Conservation (phyloP, 2,888 invertebrate species). For the Trypoxylon attenuatum region DNA sequence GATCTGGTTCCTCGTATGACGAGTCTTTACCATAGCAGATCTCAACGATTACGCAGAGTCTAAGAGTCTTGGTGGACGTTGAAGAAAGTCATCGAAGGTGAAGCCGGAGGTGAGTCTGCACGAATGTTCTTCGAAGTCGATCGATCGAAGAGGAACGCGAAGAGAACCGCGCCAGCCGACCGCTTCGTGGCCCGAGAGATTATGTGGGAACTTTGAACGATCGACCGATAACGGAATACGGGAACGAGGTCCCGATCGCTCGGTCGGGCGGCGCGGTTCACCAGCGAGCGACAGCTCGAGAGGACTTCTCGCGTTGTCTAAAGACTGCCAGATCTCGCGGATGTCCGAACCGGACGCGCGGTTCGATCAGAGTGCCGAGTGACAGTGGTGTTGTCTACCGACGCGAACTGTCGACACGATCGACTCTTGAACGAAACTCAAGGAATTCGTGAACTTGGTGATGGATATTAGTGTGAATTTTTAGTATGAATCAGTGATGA, state of each 20-base stretch:
- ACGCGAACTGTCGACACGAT: too few relatives aligned
- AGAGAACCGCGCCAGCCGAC: constrained; percentile 3
- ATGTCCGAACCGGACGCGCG: background rate
- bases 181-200: constrained; percentile 19
- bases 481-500: too few relatives aligned
- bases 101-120: too few relatives aligned
- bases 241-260: constrained; percentile 1
- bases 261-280: background rate
- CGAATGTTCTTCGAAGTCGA: constrained; percentile 13
- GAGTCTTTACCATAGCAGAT: too few relatives aligned
- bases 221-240: constrained; percentile 23
- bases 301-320: background rate
- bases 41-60: too few relatives aligned
- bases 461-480: too few relatives aligned
- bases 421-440: too few relatives aligned
- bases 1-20: too few relatives aligned
- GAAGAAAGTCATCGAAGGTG: constrained; percentile 39
- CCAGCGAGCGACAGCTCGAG: background rate
- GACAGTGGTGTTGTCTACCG: background rate
- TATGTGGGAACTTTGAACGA: constrained; percentile 39
- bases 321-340: background rate
- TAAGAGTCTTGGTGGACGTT: too few relatives aligned
- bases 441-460: too few relatives aligned
- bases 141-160: constrained; percentile 23
- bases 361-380: background rate